These are phyloP conservation scores for Pelagia noctiluca DNA, from an alignment of 30 jellyfish, hydroid and myxozoan species.

Conservation along the genomic window DNA sequence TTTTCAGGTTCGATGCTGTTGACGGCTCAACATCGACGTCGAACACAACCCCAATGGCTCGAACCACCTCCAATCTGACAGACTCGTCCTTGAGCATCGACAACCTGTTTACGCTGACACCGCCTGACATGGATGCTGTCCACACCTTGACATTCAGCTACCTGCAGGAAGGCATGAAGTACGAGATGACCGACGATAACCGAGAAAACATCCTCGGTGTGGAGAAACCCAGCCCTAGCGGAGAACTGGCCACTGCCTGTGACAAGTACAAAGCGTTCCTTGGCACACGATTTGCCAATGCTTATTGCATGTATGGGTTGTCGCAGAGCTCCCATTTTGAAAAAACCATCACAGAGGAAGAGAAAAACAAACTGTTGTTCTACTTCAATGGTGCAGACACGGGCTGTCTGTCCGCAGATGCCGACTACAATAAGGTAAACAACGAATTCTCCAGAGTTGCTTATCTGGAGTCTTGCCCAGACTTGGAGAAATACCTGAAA, in stretches of 20 bases:
- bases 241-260: slow-evolving; percentile 57
- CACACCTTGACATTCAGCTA: slow-evolving; percentile 58
- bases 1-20: slow-evolving; percentile 50
- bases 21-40: slow-evolving; percentile 11
- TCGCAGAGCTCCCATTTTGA: slow-evolving; percentile 45
- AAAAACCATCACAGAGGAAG: slow-evolving; percentile 56
- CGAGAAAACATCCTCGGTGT: slow-evolving; percentile 60
- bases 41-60: slow-evolving; percentile 45
- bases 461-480: slow-evolving; percentile 50
- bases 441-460: slow-evolving; percentile 64
- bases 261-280: slow-evolving; percentile 44
- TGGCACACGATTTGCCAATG: slow-evolving; percentile 45
- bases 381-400: slow-evolving; percentile 34
- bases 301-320: slow-evolving; percentile 54
- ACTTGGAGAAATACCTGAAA: slow-evolving; percentile 19
- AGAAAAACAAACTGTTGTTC: slow-evolving; percentile 49
- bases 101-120: slow-evolving; percentile 53
- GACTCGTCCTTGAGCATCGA: slow-evolving; percentile 30
- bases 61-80: slow-evolving; percentile 25
- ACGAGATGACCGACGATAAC: slow-evolving; percentile 35
- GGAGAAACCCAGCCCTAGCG: slow-evolving; percentile 35
- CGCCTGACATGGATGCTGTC: slow-evolving; percentile 53
- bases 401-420: slow-evolving; percentile 36
- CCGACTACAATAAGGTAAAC: slow-evolving; percentile 58
- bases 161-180: slow-evolving; percentile 69